These are phyloP conservation scores for Nephila pilipes DNA, from an alignment of 1,140 invertebrate genomes.

Conservation along the genomic window DNA sequence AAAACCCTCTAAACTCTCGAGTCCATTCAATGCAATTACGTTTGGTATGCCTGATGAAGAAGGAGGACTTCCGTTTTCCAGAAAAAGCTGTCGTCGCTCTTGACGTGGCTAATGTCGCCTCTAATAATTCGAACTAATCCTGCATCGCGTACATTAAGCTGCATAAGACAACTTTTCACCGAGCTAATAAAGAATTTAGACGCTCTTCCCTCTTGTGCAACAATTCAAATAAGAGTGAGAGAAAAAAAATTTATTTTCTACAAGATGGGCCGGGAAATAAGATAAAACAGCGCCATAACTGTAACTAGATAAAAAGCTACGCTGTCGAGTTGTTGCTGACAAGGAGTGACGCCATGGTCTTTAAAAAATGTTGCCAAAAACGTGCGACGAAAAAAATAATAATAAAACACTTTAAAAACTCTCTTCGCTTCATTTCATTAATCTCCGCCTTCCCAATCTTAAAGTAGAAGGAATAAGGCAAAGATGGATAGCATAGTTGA, in stretches of 20 bases:
- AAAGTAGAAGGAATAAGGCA: conserved; percentile 63
- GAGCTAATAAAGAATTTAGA: conserved; percentile 77
- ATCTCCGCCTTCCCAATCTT: conserved; percentile 61
- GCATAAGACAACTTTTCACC: conserved; percentile 76
- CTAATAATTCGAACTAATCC: conserved; percentile 73
- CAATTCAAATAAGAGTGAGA: conserved; percentile 32
- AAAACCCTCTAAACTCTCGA: conserved; percentile 66
- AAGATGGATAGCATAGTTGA: conserved; percentile 68
- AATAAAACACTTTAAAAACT: conserved; percentile 65
- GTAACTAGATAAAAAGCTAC: conserved; percentile 75
- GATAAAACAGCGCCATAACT: conserved; percentile 74
- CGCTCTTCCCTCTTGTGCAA: conserved; percentile 13
- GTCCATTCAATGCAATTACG: conserved; percentile 73
- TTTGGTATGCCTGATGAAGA: conserved; percentile 54
- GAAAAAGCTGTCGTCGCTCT: conserved; percentile 66
- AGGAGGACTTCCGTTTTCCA: conserved; percentile 10
- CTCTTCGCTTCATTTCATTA: conserved; percentile 75
- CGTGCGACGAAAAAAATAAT: conserved; percentile 43
- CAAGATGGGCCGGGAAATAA: conserved; percentile 44
- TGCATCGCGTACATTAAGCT: conserved; percentile 63
- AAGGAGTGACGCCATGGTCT: conserved; percentile 47
- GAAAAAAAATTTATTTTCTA: conserved; percentile 22
- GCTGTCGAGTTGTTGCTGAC: conserved; percentile 74
- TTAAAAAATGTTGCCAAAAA: conserved; percentile 66
- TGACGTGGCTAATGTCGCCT: conserved; percentile 60